Evolutionary conservation across 2,888 invertebrate genomes (phyloP), one percentile per base, ranked within the genome.

Genomic region (Drosophila formosana): DNA sequence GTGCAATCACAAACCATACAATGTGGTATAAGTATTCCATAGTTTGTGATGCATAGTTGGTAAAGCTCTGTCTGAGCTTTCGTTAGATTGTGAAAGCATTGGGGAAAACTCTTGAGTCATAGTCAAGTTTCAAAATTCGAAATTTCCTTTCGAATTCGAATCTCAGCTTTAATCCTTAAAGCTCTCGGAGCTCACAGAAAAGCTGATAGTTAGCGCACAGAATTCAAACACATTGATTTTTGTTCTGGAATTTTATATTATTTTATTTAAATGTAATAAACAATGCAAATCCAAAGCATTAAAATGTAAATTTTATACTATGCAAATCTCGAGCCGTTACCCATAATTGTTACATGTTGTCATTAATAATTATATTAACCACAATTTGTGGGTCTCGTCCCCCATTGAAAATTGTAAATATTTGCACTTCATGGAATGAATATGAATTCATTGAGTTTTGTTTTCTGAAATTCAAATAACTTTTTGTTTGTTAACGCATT

Each of bases 271-370:
- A 85, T 49, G 51, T 72, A 81, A 81, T 81, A 81, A 82, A 85
- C 69, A 84, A 83, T 83, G 83, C 87, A 83, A 87, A 80, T 83
- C 78, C 78, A 87, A 83, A 83, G 83, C 83, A 83, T 83, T 78
- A 57, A 86, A 83, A 87, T 78, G 75, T 83, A 79, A 82, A 81
- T 65, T 76, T 66, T 56, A 51, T 67, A 68, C 72, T 63, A 75
- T 67, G 64, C 61, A 75, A 69, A 67, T 73, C 45, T 52, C 45
- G 50, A 39, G 57, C 49, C 55, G 45, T 53, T 75, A 60, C 45
- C 52, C 63, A 49, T 63, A 62, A 66, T 53, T 67, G 43, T 61
- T 57, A 41, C 51, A 28, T 56, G 52, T 63, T 63, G 1, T 52
- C 18, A 47, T 50, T 58, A 30, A n/a, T 41, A 23, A 28, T 47